Evolutionary conservation across 2,888 invertebrate genomes (phyloP).

Genomic region (Diloba caeruleocephala): DNA sequence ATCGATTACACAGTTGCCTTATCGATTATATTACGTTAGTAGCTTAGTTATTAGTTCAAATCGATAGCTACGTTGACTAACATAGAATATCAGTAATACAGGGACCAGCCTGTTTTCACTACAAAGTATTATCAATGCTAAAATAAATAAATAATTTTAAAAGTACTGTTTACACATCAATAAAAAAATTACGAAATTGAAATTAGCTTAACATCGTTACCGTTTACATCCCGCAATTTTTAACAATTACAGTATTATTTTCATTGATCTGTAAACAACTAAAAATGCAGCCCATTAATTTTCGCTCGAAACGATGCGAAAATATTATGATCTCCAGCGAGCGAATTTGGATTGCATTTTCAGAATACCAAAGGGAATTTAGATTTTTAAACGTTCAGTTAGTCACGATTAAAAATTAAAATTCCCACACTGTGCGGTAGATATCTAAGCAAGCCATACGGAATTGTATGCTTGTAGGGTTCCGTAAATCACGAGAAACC

Average conservation of each 20-base stretch:
- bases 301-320: conserved; percentile 32
- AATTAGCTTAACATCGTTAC: neutral
- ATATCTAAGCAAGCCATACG: conserved; percentile 23
- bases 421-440: conserved; percentile 22
- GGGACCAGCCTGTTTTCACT: conserved; percentile 83
- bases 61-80: conserved; percentile 62
- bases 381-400: conserved; percentile 4
- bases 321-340: conserved; percentile 30
- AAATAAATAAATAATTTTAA: conserved; percentile 42
- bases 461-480: conserved; percentile 39
- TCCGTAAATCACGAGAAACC: conserved; percentile 45
- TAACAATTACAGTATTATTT: neutral
- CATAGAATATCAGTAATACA: conserved; percentile 75
- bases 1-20: conserved; percentile 75
- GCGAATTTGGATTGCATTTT: conserved; percentile 22
- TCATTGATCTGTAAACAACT: conserved; percentile 28
- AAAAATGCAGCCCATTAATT: conserved; percentile 11
- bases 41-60: conserved; percentile 57
- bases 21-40: conserved; percentile 64
- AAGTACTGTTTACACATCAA: conserved; percentile 34
- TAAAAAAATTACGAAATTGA: conserved; percentile 1
- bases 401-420: conserved; percentile 18
- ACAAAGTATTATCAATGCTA: conserved; percentile 58
- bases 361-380: conserved; percentile 12
- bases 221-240: neutral